phyloP scores from a whole-genome alignment of 1,140 invertebrate genomes.

The Lasioglossum baleicum region DNA sequence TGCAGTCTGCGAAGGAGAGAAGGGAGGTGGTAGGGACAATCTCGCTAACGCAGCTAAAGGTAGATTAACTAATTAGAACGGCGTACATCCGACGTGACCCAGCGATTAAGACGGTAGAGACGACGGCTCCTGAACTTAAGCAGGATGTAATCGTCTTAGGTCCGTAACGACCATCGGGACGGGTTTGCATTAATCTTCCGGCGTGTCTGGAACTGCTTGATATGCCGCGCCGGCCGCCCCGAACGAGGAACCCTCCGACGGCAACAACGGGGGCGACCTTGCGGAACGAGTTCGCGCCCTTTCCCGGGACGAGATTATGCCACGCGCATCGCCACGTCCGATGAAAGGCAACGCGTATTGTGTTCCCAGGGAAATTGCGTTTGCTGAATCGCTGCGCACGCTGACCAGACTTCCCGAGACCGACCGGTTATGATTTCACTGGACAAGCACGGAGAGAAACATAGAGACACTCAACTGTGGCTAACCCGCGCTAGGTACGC shows the following conservation, averaged over 20 bases:
- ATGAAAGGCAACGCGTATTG: neutral
- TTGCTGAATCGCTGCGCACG: neutral
- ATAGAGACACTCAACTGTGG: too few relatives aligned
- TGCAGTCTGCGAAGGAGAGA: neutral
- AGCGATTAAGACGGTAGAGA: conserved; percentile 61
- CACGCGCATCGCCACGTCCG: neutral
- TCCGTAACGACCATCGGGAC: conserved; percentile 66
- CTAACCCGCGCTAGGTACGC: too few relatives aligned
- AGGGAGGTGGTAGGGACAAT: conserved; percentile 5
- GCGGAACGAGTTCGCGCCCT: conserved; percentile 33
- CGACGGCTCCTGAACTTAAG: conserved; percentile 63
- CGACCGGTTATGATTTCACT: too few relatives aligned
- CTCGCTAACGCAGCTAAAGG: conserved; percentile 45
- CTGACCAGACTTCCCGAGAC: neutral
- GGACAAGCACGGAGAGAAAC: too few relatives aligned
- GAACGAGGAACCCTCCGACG: conserved; percentile 26
- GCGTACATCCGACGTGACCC: conserved; percentile 55
- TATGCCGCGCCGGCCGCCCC: conserved; percentile 53
- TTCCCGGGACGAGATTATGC: conserved; percentile 52
- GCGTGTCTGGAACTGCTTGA: conserved; percentile 63
- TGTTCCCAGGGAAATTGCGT: neutral
- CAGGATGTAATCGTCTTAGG: conserved; percentile 70
- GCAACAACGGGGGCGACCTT: conserved; percentile 36
- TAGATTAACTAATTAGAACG: conserved; percentile 67
- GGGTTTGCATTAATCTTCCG: conserved; percentile 67